A percentile compares a stretch with the other conserved stretches of the same genome.
Conservation (phyloP, 2,113 vertebrate species). For the Clupea harengus region DNA sequence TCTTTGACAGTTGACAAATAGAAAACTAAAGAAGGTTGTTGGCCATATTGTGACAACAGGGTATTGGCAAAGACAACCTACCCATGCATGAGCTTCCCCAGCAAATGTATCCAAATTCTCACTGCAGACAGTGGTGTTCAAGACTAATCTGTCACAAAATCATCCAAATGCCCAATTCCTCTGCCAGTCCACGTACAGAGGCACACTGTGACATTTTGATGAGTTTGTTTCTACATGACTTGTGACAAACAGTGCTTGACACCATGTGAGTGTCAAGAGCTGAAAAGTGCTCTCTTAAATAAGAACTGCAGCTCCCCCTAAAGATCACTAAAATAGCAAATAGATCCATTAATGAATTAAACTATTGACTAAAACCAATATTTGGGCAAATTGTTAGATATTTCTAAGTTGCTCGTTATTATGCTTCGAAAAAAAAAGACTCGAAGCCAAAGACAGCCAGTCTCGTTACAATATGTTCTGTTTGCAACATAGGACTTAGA, state of each 20-base stretch:
- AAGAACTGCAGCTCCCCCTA: no score
- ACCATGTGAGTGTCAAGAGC: neutral
- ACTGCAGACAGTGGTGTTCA: neutral
- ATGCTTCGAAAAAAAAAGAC: no score
- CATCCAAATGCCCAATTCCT: slow-evolving; percentile 8
- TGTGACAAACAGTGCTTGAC: neutral
- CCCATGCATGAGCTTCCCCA: neutral
- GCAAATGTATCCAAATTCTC: neutral
- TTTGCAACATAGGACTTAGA: no score
- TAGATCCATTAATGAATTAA: neutral
- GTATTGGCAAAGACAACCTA: neutral
- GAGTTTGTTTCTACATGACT: neutral
- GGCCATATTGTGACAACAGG: neutral
- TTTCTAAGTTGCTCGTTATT: no score
- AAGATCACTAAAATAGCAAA: neutral
- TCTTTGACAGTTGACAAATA: slow-evolving; percentile 1
- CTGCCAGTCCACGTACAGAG: neutral
- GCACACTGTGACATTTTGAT: neutral
- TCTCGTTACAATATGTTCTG: no score
- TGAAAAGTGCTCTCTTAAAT: neutral
- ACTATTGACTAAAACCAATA: neutral
- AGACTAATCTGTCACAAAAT: slow-evolving; percentile 2
- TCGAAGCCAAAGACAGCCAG: no score
- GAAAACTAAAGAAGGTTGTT: neutral
- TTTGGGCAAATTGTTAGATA: neutral